phyloP scores from a whole-genome alignment of 2,797 vertebrate genomes.

The Potorous gilbertii region DNA sequence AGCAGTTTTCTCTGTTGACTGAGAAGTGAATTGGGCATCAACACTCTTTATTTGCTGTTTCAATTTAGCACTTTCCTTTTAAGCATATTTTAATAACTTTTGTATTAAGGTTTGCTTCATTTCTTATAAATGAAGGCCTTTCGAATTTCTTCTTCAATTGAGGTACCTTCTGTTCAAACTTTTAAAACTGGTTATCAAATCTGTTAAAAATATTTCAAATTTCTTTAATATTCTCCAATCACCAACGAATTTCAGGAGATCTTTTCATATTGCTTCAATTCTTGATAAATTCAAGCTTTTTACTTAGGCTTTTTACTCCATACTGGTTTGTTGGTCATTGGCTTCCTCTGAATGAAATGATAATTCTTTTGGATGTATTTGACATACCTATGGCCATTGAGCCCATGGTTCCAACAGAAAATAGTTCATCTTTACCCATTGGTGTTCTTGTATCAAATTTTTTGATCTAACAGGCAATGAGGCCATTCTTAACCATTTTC shows the following conservation, averaged over 20 bases:
- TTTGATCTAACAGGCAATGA: background rate
- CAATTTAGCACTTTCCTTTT: background rate
- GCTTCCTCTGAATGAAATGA: background rate
- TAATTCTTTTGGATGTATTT: background rate
- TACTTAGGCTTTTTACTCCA: background rate
- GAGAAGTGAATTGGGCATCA: background rate
- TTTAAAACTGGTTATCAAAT: background rate
- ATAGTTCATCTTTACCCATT: background rate
- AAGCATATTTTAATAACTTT: background rate
- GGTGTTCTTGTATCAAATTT: background rate
- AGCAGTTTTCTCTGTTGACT: background rate
- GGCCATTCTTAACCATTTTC: background rate
- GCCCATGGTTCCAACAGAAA: background rate
- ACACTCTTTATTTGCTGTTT: background rate
- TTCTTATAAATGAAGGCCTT: background rate
- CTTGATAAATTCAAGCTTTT: background rate
- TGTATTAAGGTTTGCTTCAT: background rate
- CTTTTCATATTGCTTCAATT: background rate
- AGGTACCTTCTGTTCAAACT: background rate
- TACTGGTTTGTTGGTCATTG: background rate
- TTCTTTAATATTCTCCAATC: background rate
- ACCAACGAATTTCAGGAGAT: background rate
- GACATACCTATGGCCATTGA: background rate
- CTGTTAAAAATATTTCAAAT: background rate
- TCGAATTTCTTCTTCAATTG: background rate